Conservation (phyloP, 2,113 vertebrate genomes). For the Lophochroa leadbeateri region DNA sequence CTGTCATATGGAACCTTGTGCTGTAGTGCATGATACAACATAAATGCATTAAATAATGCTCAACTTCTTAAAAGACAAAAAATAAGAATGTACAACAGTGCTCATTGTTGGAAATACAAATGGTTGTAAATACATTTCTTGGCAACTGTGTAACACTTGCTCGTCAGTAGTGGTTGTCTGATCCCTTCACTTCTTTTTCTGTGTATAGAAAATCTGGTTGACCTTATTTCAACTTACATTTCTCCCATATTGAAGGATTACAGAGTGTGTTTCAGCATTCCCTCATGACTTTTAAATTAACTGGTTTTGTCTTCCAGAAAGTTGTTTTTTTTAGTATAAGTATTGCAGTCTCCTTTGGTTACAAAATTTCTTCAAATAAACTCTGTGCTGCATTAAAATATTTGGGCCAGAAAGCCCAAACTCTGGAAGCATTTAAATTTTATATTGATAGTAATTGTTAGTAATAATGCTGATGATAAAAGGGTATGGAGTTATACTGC, state of each 20-base stretch:
- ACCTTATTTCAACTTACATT: background rate
- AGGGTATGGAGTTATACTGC: background rate
- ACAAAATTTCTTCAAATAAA: background rate
- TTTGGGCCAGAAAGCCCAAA: background rate
- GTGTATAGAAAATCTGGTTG: background rate
- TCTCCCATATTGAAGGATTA: background rate
- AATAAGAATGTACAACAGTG: background rate
- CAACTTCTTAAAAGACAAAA: background rate
- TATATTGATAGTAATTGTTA: background rate
- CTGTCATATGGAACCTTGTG: background rate
- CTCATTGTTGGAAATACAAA: background rate
- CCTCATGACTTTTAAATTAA: background rate
- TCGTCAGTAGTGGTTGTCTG: background rate
- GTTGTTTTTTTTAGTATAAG: background rate
- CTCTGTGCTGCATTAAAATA: background rate
- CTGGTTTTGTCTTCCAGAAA: background rate
- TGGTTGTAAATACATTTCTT: background rate
- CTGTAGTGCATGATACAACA: background rate
- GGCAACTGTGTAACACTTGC: background rate
- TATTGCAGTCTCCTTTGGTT: background rate
- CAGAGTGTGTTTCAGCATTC: background rate
- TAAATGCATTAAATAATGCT: background rate
- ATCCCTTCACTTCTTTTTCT: background rate
- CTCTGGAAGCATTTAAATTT: background rate
- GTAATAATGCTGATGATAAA: background rate